Evolutionary conservation across 37 sponge, comb jelly and placozoan species (phyloP).

Genomic region (Mnemiopsis leidyi): DNA sequence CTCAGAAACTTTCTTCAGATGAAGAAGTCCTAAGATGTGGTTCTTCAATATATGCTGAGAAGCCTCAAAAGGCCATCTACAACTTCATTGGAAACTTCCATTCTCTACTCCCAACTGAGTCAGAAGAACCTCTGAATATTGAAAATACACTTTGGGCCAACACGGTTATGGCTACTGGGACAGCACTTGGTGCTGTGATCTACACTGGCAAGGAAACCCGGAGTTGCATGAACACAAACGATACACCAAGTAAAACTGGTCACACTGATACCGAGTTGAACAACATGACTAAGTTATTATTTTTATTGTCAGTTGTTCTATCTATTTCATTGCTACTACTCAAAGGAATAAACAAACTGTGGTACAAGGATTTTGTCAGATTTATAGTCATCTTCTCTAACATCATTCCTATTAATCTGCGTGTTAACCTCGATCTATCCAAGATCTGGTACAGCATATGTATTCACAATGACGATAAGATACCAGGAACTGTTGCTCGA

Average conservation of each 20-base stretch:
- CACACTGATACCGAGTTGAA: conserved; percentile 87
- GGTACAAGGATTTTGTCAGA: conserved; percentile 79
- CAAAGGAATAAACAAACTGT: conserved; percentile 69
- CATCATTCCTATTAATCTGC: conserved; percentile 95
- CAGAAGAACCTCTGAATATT: conserved; percentile 80
- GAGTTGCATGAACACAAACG: conserved; percentile 80
- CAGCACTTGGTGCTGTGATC: conserved; percentile 80
- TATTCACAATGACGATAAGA: conserved; percentile 80
- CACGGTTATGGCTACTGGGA: conserved; percentile 85
- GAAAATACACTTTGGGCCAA: conserved; percentile 88
- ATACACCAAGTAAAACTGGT: conserved; percentile 80
- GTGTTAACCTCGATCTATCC: conserved; percentile 91
- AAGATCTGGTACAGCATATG: conserved; percentile 88
- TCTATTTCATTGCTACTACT: conserved; percentile 72
- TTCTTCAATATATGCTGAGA: conserved; percentile 76
- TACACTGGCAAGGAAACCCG: conserved; percentile 88
- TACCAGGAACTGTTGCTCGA: conserved; percentile 84
- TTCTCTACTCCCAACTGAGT: conserved; percentile 63
- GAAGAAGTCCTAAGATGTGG: conserved; percentile 15
- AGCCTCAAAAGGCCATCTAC: conserved; percentile 81
- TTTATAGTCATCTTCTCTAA: conserved; percentile 88
- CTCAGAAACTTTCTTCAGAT: conserved; percentile 68
- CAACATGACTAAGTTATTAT: conserved; percentile 85
- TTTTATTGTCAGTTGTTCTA: conserved; percentile 72
- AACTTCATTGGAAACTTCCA: conserved; percentile 77